Evolutionary conservation across 2,888 invertebrate species (phyloP), one percentile per base, ranked within the genome.

Genomic region (Ommatoiulus sabulosus): DNA sequence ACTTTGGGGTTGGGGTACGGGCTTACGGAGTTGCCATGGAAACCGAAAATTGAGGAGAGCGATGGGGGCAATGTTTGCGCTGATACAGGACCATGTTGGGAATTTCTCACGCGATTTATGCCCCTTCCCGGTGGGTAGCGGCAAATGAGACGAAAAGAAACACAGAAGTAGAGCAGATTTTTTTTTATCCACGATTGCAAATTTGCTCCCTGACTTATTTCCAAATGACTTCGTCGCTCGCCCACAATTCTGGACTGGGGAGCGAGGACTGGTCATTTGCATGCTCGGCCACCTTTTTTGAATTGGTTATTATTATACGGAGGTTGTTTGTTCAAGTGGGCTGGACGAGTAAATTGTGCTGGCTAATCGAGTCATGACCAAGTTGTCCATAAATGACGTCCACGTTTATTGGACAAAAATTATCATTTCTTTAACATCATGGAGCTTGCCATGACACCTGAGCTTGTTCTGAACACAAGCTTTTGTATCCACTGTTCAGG

Each of bases 71-170:
- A 63, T 63, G 63, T 52, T 52, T 52, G 52, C 52, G 17, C 52
- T 52, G 52, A 52, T 52, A 52, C n/a, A 63, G 63, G 63, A 63
- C 63, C 63, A 63, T 63, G 63, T 63, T 63, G 63, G 63, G 63
- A 63, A 63, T 63, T 63, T 63, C 63, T 63, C 63, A 63, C 63
- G 63, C 63, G 63, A 63, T 63, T 63, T 63, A 63, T 63, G 63
- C 63, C 63, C 63, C 63, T 63, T 63, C 63, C 63, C 63, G 20
- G n/a, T 63, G 63, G 63, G 63, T 63, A 63, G 63, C 63, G 63
- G 3, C 63, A 63, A 63, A 63, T 63, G 63, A 63, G 63, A 63
- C 63, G 63, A 63, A 63, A 63, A 63, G 63, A 63, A 63, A 63
- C 63, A 63, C 63, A 63, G n/a, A 63, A 63, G 63, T 63, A 63